Evolutionary conservation across 2,888 invertebrate genomes (phyloP), one percentile per base, ranked within the genome.

Genomic region (Salpingus planirostris): DNA sequence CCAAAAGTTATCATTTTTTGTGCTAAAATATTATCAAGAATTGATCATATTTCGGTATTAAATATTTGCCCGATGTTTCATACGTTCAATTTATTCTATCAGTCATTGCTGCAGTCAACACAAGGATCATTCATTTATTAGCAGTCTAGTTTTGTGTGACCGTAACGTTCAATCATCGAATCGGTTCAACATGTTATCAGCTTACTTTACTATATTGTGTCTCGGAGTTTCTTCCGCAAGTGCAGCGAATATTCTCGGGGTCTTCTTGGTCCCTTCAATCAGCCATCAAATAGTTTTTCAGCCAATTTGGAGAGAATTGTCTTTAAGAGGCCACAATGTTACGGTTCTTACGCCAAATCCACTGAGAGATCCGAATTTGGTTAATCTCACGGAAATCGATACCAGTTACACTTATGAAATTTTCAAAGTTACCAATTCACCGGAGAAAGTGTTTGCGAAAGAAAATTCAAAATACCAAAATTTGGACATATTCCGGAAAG

Each of bases 361-460:
- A 5, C 31, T 59, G 13, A 53, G 50, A 12, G 54, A 59, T 29
- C 36, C 47, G 1, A 26, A 36, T 1, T 37, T 60, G 28, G 40
- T 39, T 3, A 60, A 59, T 34, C 33, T 60, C 12, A 59, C 55
- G 1, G 59, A 60, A 50, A 56, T 60, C n/a, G 51, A 57, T 30
- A 45, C 54, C 3, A 42, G 51, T 15, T 36, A 36, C 18, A 24
- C 44, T 2, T 52, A 52, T 21, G 33, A 40, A 11, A 11, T 37
- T 13, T 21, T 37, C 11, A 15, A 37, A 21, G 7, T 12, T 2
- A 2, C 21, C 23, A 11, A 26, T 8, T 13, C 21, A 6, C 23
- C 31, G 8, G 8, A 14, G 6, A 14, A 38, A 14, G 13, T 22
- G 8, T 21, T 31, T 23, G 15, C 18, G 2, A 36, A 31, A 26